Conservation (phyloP, 92 coral and sea anemone species). For the Umimayanthus kanabou region DNA sequence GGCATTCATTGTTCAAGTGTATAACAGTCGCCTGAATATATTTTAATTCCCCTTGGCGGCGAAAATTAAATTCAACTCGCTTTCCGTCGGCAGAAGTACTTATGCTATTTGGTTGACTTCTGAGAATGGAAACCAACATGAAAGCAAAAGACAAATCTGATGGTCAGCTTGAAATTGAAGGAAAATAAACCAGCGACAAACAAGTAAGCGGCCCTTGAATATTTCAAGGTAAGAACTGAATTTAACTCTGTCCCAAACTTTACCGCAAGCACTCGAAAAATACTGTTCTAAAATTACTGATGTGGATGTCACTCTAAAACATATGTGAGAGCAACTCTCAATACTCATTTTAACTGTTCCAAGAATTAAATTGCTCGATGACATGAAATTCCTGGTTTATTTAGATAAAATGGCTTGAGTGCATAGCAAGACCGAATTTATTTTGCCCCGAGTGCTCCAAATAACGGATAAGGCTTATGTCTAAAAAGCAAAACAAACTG, state of each 20-base stretch:
- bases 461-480: neutral
- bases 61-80: neutral
- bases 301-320: conserved; percentile 8
- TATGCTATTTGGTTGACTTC: neutral
- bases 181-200: neutral
- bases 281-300: neutral
- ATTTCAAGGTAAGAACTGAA: neutral
- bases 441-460: neutral
- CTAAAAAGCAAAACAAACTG: neutral
- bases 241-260: conserved; percentile 22
- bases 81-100: neutral
- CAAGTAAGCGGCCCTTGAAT: neutral
- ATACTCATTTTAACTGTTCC: neutral
- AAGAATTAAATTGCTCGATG: neutral
- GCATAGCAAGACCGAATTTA: neutral
- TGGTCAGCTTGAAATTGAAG: neutral
- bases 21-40: conserved; percentile 10
- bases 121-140: neutral
- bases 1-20: conserved; percentile 27
- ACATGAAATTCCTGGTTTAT: neutral
- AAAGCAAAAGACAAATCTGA: neutral
- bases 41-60: conserved; percentile 19
- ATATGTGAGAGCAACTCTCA: neutral
- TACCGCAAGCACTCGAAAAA: neutral
- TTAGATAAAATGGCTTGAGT: neutral